Evolutionary conservation across 2,888 invertebrate genomes (phyloP), one percentile per base, ranked within the genome.

Genomic region (Chalcosyrphus nemorum): DNA sequence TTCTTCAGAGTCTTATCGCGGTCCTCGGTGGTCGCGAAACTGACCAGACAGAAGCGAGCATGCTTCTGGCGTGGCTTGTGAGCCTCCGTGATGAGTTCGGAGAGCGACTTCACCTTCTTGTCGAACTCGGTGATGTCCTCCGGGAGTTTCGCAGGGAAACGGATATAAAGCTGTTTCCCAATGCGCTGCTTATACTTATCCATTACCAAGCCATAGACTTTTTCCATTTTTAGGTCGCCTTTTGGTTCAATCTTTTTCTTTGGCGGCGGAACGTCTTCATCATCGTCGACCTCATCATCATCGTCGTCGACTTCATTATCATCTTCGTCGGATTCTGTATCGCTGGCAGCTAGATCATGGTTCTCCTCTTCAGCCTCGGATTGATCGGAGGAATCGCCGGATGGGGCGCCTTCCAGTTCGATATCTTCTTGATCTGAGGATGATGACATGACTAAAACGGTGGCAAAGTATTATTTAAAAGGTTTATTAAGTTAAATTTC

Each of bases 31-130:
- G 87, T 86, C 11, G 87, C 85, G 29, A 90, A 90, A 2, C 90
- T 89, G 0, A 89, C 88, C 2, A 90, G 85, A 32, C 91, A 90
- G 41, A 90, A 90, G 0, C 91, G 88, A 0, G 89, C 91, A 52
- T 89, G 87, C 27, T 88, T 89, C 21, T 90, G 91, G 0, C 91
- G 89, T 0, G 90, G 91, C 47, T 88, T 90, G 1, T 87, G 81
- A 0, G 87, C 88, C 4, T 86, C 88, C 0, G 86, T 45, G 13
- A 90, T 87, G 27, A 90, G 57, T 0, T 88, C 77, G 3, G 90
- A 89, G 0, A 91, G 63, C 0, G 87, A 27, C 45, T 88, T 89
- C 0, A 87, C 87, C 56, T 88, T 86, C 0, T 72, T 11, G 5
- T 89, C 80, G 17, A 91, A 89, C 5, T 89, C 89, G 2, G 82